phyloP scores from a whole-genome alignment of 1,140 invertebrate species.

The Mercenaria mercenaria region DNA sequence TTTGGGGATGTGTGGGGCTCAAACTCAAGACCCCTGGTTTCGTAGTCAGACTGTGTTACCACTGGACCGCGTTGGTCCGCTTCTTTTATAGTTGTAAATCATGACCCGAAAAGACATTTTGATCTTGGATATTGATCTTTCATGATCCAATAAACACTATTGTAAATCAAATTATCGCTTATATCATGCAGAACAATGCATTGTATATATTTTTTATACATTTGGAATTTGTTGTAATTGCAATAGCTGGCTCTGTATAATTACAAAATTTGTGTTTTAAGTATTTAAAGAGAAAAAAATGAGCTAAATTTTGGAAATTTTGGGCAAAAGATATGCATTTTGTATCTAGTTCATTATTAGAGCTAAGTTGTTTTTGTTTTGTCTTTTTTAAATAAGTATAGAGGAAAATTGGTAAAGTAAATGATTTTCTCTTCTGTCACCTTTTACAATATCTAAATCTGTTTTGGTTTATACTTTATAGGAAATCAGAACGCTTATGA shows the following conservation, averaged over 20 bases:
- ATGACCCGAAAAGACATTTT: neutral
- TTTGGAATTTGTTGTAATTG: neutral
- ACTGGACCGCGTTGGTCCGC: neutral
- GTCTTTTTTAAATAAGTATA: too few relatives aligned
- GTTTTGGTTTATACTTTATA: too few relatives aligned
- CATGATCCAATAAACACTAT: conserved; percentile 13
- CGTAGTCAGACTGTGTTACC: neutral
- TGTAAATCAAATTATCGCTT: neutral
- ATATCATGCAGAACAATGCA: neutral
- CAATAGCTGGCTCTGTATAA: neutral
- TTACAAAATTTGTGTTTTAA: neutral
- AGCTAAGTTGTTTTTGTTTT: too few relatives aligned
- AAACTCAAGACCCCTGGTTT: neutral
- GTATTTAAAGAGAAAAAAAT: neutral
- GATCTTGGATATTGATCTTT: conserved; percentile 2
- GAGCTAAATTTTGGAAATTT: neutral
- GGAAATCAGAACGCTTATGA: too few relatives aligned
- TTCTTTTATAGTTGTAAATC: too few relatives aligned
- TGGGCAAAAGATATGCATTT: too few relatives aligned
- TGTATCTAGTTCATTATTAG: too few relatives aligned
- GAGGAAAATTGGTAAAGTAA: too few relatives aligned
- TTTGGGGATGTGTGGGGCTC: neutral
- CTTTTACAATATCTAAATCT: too few relatives aligned
- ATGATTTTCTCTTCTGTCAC: too few relatives aligned
- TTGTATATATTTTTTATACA: neutral